Evolutionary conservation across 2,888 invertebrate genomes (phyloP).

Genomic region (Caenorhabditis sinica): DNA sequence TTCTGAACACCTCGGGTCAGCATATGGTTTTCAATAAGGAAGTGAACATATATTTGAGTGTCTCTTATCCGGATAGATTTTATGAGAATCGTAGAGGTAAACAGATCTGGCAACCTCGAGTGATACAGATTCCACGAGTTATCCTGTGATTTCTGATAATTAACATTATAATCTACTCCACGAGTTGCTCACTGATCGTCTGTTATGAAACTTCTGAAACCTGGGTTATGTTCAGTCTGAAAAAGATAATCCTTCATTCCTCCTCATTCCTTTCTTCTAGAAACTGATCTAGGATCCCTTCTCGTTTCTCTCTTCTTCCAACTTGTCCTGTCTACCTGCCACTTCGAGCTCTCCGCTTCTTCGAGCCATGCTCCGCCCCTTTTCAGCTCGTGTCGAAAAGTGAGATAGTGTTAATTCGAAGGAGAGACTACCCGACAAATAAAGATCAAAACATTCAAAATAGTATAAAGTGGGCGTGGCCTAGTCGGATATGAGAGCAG

Average conservation of each 20-base stretch:
- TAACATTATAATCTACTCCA: constrained; percentile 13
- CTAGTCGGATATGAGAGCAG: constrained; percentile 64
- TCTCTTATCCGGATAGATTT: constrained; percentile 35
- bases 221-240: constrained; percentile 1
- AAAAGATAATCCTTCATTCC: constrained; percentile 15
- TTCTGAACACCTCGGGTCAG: not conserved
- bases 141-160: constrained; percentile 20
- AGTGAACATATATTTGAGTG: constrained; percentile 10
- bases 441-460: constrained; percentile 71
- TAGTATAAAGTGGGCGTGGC: constrained; percentile 67
- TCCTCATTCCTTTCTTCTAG: constrained; percentile 5
- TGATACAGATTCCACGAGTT: constrained; percentile 2
- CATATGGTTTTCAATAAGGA: constrained; percentile 26
- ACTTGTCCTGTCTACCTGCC: constrained; percentile 44
- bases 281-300: constrained; percentile 37
- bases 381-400: constrained; percentile 54
- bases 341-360: constrained; percentile 34
- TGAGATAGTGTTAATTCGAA: constrained; percentile 29
- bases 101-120: too few species aligned
- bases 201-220: constrained; percentile 36
- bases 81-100: constrained; percentile 26
- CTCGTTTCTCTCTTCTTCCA: constrained; percentile 21
- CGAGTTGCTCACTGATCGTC: constrained; percentile 41
- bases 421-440: constrained; percentile 56
- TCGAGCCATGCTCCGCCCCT: constrained; percentile 29